Base-by-base conservation (phyloP, 2,888 invertebrate genomes). In the Myopa tessellatipennis region DNA sequence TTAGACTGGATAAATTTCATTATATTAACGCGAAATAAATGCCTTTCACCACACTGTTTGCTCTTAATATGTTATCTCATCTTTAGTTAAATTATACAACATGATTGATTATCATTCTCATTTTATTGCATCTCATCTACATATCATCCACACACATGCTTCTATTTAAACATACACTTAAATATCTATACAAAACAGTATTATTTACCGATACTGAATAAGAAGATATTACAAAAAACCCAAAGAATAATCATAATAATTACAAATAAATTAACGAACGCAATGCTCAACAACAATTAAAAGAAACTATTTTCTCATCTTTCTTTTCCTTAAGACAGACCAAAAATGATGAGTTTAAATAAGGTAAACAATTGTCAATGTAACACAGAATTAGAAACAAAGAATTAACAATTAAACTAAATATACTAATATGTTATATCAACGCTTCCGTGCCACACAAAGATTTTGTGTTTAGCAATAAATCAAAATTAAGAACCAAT, bases 311-410 rank as follows among this genome's bases (percentile, higher is more conserved):
- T 88, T 89, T 88, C 86, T 88, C 87, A 87, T 87, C 87, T 89
- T 88, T 88, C 88, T 89, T 88, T 89, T 88, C 82, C 84, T 84
- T 86, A 88, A 88, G 87, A 89, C 88, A 87, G 87, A 87, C 88
- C 87, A 87, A 84, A 87, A 87, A 86, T 86, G 88, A 88, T 86
- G 88, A 87, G 85, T 87, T 85, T 86, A 60, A 84, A 86, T 85
- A 88, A 88, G 88, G 88, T 88, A 88, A 88, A 88, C 87, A 84
- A 87, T 84, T 84, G 77, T 80, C 79, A 79, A 84, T 83, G 67
- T 82, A 72, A 69, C 74, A 71, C 67, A 79, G 78, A 72, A 76
- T 36, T 60, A 78, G 69, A 72, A 70, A 74, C 52, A 74, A 79
- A 76, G 58, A 76, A 68, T 45, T 60, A 79, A 72, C 14, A n/a